Evolutionary conservation across 2,888 invertebrate species (phyloP).

Genomic region (Stenotaenia linearis): DNA sequence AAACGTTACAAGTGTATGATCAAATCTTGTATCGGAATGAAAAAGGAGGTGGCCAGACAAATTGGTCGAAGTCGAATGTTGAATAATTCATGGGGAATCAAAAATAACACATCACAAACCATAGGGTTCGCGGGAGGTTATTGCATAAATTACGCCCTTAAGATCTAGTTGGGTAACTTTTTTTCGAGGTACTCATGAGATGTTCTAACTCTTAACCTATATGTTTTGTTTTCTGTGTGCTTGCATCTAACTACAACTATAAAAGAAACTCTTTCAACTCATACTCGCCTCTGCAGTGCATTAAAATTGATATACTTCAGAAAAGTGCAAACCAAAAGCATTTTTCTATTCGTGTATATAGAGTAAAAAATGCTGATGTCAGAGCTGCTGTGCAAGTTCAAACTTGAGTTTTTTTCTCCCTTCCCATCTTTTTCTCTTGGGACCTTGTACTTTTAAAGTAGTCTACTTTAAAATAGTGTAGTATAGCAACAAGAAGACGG

Average conservation of each 20-base stretch:
- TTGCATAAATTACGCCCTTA: slow-evolving; percentile 22
- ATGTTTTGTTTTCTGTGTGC: background rate
- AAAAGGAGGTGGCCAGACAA: background rate
- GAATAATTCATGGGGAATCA: background rate
- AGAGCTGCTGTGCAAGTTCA: slow-evolving; percentile 12
- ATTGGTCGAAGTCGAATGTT: background rate
- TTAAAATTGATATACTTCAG: slow-evolving; percentile 17
- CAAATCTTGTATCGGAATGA: background rate
- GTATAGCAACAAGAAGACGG: slow-evolving; percentile 11
- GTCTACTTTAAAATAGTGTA: slow-evolving; percentile 2
- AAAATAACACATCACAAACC: slow-evolving; percentile 19
- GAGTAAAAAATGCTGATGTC: slow-evolving; percentile 12
- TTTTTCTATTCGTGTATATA: slow-evolving; percentile 7
- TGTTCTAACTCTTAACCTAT: background rate
- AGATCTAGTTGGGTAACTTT: background rate
- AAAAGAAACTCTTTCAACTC: background rate
- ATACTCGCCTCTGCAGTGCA: background rate
- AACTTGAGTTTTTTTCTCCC: slow-evolving; percentile 2
- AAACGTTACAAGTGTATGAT: background rate
- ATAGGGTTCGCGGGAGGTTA: background rate
- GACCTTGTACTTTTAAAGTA: slow-evolving; percentile 21
- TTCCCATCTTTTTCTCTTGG: background rate
- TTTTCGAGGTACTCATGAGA: background rate
- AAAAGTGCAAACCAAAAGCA: slow-evolving; percentile 26
- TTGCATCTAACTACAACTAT: background rate